Evolutionary conservation across 2,888 invertebrate species (phyloP), one percentile per base, ranked within the genome.

Genomic region (Exocentrus adspersus): DNA sequence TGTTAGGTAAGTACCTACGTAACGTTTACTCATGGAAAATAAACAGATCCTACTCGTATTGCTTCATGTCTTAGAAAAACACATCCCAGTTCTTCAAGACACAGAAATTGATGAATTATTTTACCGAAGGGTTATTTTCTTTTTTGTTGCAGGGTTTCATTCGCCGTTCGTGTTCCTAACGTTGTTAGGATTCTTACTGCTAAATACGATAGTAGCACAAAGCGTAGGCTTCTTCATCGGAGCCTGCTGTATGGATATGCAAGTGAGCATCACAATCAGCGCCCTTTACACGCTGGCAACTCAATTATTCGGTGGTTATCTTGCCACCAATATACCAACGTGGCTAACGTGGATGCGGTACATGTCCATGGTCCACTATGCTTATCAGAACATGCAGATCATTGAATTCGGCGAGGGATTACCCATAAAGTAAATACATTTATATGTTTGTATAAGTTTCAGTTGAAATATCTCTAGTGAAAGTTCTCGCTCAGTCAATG

Each of bases 181-280:
- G 67, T 86, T 90, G 74, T 84, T 91, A 78, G 87, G 87, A 59
- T 89, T 91, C 77, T 82, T 92, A 56, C 84, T 92, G 67, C 85
- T 92, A 74, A 90, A 90, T 79, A 90, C 91, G 50, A 84, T 92
- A 54, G 90, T 91, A 57, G 90, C 91, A 37, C 92, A 92, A 86
- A 91, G 91, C 79, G 91, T 90, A 68, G 92, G 92, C 56, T 88
- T 92, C 78, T 91, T 92, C 78, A 89, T 93, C 68, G 92, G 92
- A 50, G 92, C 91, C 24, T 88, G 89, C 69, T 91, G 91, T 77
- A 87, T 89, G 86, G 91, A 92, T 78, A 87, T 92, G 83, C 90
- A 92, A 80, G 89, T 91, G 57, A 90, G 91, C 78, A 89, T 92
- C 68, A 92, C 92, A 32, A 87, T 91, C 62, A 90, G 91, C 77